These are phyloP conservation scores for Drosophila seguyi DNA, from an alignment of 1,140 invertebrate genomes.

Conservation along the genomic window DNA sequence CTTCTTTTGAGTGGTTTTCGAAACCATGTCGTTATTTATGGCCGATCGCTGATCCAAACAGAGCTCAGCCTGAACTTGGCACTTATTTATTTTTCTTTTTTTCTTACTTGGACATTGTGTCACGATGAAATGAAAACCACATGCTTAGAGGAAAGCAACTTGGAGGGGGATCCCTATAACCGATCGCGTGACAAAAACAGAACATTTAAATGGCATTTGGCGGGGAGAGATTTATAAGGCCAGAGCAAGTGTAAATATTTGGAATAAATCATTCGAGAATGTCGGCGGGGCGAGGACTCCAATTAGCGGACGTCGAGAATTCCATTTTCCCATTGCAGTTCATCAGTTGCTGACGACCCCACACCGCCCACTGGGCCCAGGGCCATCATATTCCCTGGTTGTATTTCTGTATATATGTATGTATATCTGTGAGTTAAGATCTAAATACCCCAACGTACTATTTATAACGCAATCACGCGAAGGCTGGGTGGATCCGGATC, in stretches of 20 bases:
- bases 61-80: slow-evolving; percentile 44
- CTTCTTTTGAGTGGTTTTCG: slow-evolving; percentile 31
- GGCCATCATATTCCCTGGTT: slow-evolving; percentile 11
- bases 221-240: slow-evolving; percentile 32
- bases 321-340: slow-evolving; percentile 42
- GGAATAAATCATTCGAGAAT: slow-evolving; percentile 52
- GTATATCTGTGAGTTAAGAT: slow-evolving; percentile 38
- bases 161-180: background rate
- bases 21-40: slow-evolving; percentile 75
- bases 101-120: slow-evolving; percentile 29
- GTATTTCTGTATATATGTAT: background rate
- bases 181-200: slow-evolving; percentile 48
- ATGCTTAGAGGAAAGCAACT: slow-evolving; percentile 52
- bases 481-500: slow-evolving; percentile 3
- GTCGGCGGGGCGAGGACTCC: slow-evolving; percentile 19
- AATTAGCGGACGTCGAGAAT: slow-evolving; percentile 37
- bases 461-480: slow-evolving; percentile 60
- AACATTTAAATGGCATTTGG: slow-evolving; percentile 32
- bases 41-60: slow-evolving; percentile 56
- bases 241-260: slow-evolving; percentile 54
- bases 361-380: slow-evolving; percentile 36
- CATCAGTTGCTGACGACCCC: slow-evolving; percentile 39
- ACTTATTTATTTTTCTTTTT: slow-evolving; percentile 13
- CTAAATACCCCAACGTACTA: slow-evolving; percentile 48
- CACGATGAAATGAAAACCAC: slow-evolving; percentile 62